phyloP scores from a whole-genome alignment of 2,797 vertebrate species.

The Gastrophryne carolinensis region DNA sequence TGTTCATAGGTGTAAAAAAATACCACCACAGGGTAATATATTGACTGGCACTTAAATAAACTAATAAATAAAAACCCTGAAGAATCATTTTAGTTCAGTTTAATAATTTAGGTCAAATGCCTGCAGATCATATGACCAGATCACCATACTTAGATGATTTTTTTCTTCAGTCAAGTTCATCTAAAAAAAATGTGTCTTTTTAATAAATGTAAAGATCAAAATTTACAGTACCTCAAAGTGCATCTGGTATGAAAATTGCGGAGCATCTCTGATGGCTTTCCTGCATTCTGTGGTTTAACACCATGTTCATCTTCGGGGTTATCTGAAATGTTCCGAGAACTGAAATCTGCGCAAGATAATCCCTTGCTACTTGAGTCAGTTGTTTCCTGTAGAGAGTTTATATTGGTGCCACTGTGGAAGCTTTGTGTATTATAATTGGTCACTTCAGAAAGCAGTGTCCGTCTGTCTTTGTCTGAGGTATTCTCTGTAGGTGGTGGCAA shows the following conservation, averaged over 20 bases:
- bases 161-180: too few relatives aligned
- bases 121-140: too few relatives aligned
- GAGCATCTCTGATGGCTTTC: neutral
- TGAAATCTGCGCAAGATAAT: neutral
- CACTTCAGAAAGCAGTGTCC: neutral
- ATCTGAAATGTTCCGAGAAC: neutral
- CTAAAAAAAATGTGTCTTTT: too few relatives aligned
- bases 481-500: accelerated
- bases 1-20: too few relatives aligned
- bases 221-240: neutral
- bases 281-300: neutral
- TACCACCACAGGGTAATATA: too few relatives aligned
- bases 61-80: too few relatives aligned
- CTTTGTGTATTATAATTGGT: neutral
- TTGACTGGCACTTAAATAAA: too few relatives aligned
- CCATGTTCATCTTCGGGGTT: neutral
- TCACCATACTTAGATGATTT: too few relatives aligned
- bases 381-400: neutral
- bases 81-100: too few relatives aligned
- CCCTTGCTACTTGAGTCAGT: neutral
- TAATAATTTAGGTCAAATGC: too few relatives aligned
- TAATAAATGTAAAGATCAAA: too few relatives aligned
- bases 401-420: neutral
- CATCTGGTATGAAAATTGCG: slow-evolving; percentile 1
- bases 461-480: neutral